Base-by-base conservation (phyloP, 2,888 invertebrate genomes). In the Tachina fera region DNA sequence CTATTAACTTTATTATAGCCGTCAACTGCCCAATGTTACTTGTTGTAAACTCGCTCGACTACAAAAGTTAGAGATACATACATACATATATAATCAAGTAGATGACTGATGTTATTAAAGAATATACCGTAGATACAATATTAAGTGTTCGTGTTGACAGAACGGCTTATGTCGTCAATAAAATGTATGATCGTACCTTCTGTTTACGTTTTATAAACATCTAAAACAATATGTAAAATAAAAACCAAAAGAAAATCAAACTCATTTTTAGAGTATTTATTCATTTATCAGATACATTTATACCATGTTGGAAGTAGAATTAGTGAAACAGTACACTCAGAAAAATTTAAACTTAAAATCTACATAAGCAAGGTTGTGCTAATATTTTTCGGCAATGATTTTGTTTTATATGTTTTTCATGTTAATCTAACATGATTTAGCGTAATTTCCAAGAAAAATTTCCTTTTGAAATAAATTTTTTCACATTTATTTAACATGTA, bases 111-210 rank as follows among this genome's bases (percentile, higher is more conserved):
- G 60, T 51, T 31, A 31, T 31, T 31, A 31, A 31, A 56, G 45
- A 53, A 70, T 72, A 86, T 71, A 51, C 10, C 41, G 49, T 56
- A 87, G 70, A 82, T 39, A 82, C 71, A 85, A 85, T 78, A 82
- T 67, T 79, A 67, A 83, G 76, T 68, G 79, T 86, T 91, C 91
- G 91, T 91, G 90, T n/a, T n/a, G 90, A 91, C 90, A 91, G 87
- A 83, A 86, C 88, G 84, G 87, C 87, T 87, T 88, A 88, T 89
- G 87, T 88, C 87, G 88, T 87, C 88, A 88, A 88, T 88, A 88
- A 88, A 87, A 87, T 86, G 75, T 72, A 78, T 68, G 83, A 77
- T 84, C 78, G 83, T 85, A 88, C 85, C 87, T 87, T 87, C 87
- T 87, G 86, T 87, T 88, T 87, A 71, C 76, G 65, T 81, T 83